These are phyloP conservation scores for Micromys minutus DNA, from an alignment of 2,113 vertebrate species.

Conservation along the genomic window DNA sequence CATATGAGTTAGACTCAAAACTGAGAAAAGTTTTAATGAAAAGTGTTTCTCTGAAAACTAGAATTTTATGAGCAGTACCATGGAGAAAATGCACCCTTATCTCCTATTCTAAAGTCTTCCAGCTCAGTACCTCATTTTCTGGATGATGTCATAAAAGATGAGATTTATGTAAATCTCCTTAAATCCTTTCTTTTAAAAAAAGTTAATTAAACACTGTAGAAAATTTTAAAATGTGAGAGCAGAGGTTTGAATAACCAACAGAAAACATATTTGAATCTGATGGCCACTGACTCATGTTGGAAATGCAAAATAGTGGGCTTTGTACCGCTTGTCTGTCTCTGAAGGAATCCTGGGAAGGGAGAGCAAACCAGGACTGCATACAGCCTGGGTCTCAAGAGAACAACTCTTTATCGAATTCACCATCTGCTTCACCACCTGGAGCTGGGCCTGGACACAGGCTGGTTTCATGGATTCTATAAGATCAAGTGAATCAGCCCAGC, in stretches of 20 bases:
- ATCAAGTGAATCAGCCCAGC: not conserved
- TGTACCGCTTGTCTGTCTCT: not conserved
- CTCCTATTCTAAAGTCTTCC: not conserved
- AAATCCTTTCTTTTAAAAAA: conserved; percentile 40
- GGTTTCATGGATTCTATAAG: not conserved
- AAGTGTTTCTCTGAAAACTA: not conserved
- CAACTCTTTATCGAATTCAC: not conserved
- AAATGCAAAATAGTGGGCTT: not conserved
- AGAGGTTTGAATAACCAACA: not conserved
- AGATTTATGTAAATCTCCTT: conserved; percentile 14
- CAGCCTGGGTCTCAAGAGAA: not conserved
- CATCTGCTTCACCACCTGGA: not conserved
- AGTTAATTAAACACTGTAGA: conserved; percentile 37
- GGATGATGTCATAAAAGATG: not conserved
- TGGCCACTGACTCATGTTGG: not conserved
- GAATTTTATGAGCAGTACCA: not conserved
- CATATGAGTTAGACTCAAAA: not conserved
- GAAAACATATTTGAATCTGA: not conserved
- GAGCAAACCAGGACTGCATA: not conserved
- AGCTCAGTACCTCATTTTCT: not conserved
- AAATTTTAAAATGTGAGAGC: too few species aligned
- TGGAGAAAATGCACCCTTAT: not conserved
- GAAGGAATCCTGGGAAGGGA: not conserved
- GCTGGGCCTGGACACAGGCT: not conserved
- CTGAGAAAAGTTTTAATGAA: not conserved